Conservation (phyloP, 53 echinoderm and acorn worm species). For the Luidia sarsii region DNA sequence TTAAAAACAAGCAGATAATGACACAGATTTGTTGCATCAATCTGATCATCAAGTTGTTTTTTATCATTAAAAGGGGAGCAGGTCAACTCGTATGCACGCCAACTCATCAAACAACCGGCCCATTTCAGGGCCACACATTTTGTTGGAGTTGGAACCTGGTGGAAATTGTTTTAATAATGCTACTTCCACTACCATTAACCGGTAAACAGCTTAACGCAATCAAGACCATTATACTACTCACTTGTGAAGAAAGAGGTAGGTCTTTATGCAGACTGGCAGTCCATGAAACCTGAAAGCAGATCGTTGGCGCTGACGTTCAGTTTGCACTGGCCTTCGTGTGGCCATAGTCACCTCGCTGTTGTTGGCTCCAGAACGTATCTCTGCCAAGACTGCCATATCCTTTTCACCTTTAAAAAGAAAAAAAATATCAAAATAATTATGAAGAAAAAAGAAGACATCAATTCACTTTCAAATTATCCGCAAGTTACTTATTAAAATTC, state of each 20-base stretch:
- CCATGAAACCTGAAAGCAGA: conserved; percentile 6
- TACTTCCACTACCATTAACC: neutral
- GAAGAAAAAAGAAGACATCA: neutral
- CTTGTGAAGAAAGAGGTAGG: conserved; percentile 24
- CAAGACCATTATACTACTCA: neutral
- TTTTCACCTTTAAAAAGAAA: conserved; percentile 8
- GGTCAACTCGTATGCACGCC: too few relatives aligned
- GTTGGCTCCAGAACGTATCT: neutral
- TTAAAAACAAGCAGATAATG: neutral
- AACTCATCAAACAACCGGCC: too few relatives aligned
- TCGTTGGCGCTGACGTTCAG: neutral
- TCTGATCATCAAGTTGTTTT: neutral
- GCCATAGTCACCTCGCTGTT: neutral
- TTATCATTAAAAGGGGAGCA: neutral
- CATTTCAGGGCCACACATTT: neutral
- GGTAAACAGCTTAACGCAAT: neutral
- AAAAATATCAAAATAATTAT: too few relatives aligned
- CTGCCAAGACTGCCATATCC: conserved; percentile 15
- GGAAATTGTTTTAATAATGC: neutral
- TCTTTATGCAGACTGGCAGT: neutral
- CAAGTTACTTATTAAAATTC: too few relatives aligned
- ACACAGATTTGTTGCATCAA: neutral
- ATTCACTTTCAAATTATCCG: too few relatives aligned
- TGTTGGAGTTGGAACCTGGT: neutral
- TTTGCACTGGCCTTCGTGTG: neutral